These are phyloP conservation scores for Pseudopodoces humilis DNA, from an alignment of 2,113 vertebrate genomes.

Conservation along the genomic window DNA sequence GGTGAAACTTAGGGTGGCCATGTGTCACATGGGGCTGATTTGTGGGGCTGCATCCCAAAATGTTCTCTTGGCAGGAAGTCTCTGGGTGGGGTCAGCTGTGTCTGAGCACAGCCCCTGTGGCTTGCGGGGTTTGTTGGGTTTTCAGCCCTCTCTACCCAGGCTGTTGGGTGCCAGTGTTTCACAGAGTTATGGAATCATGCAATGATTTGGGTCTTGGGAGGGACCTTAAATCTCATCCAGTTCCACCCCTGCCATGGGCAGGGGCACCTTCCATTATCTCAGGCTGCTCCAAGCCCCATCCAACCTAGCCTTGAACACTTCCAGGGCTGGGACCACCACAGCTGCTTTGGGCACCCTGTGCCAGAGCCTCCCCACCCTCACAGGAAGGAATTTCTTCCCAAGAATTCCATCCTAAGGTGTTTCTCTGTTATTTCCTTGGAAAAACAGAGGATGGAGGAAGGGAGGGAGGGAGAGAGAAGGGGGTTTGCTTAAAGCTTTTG, in stretches of 20 bases:
- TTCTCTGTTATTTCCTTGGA: neutral
- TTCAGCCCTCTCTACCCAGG: neutral
- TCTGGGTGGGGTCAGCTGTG: neutral
- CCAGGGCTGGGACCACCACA: neutral
- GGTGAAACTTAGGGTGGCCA: accelerated
- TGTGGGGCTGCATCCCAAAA: neutral
- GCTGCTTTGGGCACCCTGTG: neutral
- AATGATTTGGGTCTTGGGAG: neutral
- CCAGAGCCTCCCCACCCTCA: neutral
- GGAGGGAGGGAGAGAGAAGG: neutral
- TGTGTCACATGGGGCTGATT: neutral
- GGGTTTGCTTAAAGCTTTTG: neutral
- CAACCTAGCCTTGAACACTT: neutral
- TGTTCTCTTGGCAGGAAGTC: neutral
- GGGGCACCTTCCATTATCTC: neutral
- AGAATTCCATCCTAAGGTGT: neutral
- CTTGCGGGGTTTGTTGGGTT: neutral
- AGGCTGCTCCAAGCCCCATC: neutral
- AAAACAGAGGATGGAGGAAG: neutral
- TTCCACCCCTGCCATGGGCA: neutral
- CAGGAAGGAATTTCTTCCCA: neutral
- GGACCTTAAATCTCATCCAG: neutral
- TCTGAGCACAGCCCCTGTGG: neutral
- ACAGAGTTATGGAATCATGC: accelerated
- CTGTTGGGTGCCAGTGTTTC: neutral